Evolutionary conservation across 2,797 vertebrate species (phyloP), one percentile per base, ranked within the genome.

Genomic region (Tokudaia tokunoshimensis): DNA sequence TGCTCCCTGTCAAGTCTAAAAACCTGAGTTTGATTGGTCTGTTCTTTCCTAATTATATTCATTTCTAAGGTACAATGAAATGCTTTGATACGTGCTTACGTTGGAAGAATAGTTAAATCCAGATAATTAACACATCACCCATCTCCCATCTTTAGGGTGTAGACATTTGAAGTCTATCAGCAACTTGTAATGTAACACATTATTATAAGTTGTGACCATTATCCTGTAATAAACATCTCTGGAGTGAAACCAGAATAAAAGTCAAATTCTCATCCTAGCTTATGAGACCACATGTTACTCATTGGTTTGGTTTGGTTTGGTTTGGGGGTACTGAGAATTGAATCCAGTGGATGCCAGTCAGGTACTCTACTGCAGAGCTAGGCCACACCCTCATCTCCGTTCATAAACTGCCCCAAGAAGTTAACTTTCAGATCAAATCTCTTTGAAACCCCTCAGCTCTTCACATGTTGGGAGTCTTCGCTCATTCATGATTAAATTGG

Each of bases 401-500:
- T n/a, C 34, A 44, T 8, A 41, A 94, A 67, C 59, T 67, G 4
- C 41, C 34, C 19, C 12, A 24, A 72, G 19, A 52, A 75, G 44
- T 52, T 94, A 61, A 74, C 5, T 72, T 90, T 89, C 80, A 61
- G 34, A 78, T 82, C 52, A 92, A 55, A 34, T 75, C 26, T 96
- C 67, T 55, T 85, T 10, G 26, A 67, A 76, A 74, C 12, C 13
- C 31, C 44, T 92, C n/a, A 79, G 34, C 75, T 94, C 17, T 6
- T 97, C 31, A 81, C 0, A 0, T 20, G 44, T 1, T 86, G 78
- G 2, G 86, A 22, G 52, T 90, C 84, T 59, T 89, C 63, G 20
- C 44, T 96, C 76, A 80, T 85, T 80, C 22, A 19, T 89, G 67
- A 92, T n/a, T 86, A 92, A 79, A 74, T 14, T 83, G 74, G 67